Percentiles rank a stretch among this genome's conserved stretches.
Evolutionary conservation across 2,113 vertebrate genomes (phyloP).

Genomic region (Anolis sagrei): DNA sequence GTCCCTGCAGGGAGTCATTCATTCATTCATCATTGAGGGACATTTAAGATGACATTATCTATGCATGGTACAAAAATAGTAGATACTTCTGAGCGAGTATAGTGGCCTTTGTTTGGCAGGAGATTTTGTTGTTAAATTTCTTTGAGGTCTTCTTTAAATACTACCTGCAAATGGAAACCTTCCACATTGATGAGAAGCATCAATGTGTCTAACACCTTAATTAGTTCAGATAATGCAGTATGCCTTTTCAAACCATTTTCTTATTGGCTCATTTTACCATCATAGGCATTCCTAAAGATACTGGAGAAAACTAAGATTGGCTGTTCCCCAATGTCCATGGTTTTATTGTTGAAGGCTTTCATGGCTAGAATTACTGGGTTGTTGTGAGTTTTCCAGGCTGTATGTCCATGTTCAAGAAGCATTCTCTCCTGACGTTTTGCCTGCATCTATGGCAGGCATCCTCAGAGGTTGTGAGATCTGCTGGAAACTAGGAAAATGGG

Average conservation of each 20-base stretch:
- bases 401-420: no score
- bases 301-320: not conserved
- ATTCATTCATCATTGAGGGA: not conserved
- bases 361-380: no score
- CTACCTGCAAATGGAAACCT: not conserved
- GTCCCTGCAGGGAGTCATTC: not conserved
- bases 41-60: not conserved
- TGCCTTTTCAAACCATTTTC: not conserved
- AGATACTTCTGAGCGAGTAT: not conserved
- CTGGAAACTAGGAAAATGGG: no score
- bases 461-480: no score
- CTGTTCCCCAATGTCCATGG: not conserved
- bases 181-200: not conserved
- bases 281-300: not conserved
- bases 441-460: no score
- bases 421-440: no score
- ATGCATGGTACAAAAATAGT: not conserved
- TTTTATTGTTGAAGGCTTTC: no score
- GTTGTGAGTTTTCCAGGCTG: no score
- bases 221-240: not conserved
- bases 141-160: not conserved
- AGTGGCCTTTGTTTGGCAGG: not conserved
- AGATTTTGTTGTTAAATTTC: not conserved
- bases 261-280: not conserved
- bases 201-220: not conserved